These are phyloP conservation scores for Nannoperca obscura DNA, from an alignment of 2,797 vertebrate genomes.

Conservation along the genomic window DNA sequence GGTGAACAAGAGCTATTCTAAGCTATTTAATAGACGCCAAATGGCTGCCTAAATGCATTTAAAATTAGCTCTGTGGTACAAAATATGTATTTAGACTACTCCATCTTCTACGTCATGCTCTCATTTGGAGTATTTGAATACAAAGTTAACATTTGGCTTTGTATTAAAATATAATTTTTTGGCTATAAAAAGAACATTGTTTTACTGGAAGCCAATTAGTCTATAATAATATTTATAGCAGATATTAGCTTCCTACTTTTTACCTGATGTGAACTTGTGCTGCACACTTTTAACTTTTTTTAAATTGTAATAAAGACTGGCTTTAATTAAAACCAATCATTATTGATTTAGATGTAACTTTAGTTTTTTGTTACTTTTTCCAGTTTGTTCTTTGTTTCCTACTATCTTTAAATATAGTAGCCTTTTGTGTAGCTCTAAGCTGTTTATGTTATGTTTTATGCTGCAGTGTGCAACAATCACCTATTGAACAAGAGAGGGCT, in stretches of 20 bases:
- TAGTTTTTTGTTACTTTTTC: slow-evolving; percentile 12
- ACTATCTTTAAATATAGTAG: slow-evolving; percentile 2
- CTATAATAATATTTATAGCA: not conserved
- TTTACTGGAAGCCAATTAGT: not conserved
- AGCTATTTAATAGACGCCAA: slow-evolving; percentile 18
- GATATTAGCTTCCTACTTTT: not conserved
- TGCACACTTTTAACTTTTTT: slow-evolving; percentile 2
- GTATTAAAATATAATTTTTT: not conserved
- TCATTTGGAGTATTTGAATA: slow-evolving; percentile 1
- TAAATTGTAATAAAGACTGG: not conserved
- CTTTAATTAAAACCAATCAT: slow-evolving; percentile 38
- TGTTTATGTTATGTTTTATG: too few species aligned
- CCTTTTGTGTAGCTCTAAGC: slow-evolving; percentile 11
- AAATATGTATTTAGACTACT: slow-evolving; percentile 25
- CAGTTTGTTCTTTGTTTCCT: slow-evolving; percentile 21
- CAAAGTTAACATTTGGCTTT: not conserved
- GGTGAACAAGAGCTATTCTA: slow-evolving; percentile 52
- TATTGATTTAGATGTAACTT: slow-evolving; percentile 25
- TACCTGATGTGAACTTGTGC: not conserved
- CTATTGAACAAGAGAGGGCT: slow-evolving; percentile 32
- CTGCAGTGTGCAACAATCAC: slow-evolving; percentile 25
- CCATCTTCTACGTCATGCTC: not conserved
- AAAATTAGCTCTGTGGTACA: not conserved
- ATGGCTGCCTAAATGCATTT: slow-evolving; percentile 22
- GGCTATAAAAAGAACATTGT: not conserved